Conservation (phyloP, 2,797 vertebrate species). For the Semotilus atromaculatus region DNA sequence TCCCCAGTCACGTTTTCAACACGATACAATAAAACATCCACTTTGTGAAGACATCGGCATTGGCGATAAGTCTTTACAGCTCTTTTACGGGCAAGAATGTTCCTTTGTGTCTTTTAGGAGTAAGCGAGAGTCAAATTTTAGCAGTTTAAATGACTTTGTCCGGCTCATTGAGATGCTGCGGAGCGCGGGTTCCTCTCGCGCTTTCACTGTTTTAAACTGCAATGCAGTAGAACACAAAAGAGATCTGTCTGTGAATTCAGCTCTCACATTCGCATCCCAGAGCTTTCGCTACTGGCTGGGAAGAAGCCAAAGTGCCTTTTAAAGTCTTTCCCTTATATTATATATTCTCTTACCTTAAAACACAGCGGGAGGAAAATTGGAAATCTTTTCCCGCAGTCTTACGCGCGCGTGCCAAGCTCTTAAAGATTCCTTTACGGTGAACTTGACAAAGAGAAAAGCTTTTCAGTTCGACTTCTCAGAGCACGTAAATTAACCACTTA, state of each 20-base stretch:
- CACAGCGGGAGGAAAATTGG: slow-evolving; percentile 60
- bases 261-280: slow-evolving; percentile 58
- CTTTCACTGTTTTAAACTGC: slow-evolving; percentile 81
- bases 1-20: slow-evolving; percentile 63
- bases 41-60: slow-evolving; percentile 63
- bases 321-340: slow-evolving; percentile 52
- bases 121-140: slow-evolving; percentile 60
- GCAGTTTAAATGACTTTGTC: slow-evolving; percentile 63
- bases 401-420: slow-evolving; percentile 73
- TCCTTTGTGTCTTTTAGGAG: slow-evolving; percentile 59
- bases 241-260: slow-evolving; percentile 65
- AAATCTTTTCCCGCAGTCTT: slow-evolving; percentile 74
- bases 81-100: slow-evolving; percentile 49
- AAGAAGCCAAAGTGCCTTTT: slow-evolving; percentile 54
- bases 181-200: slow-evolving; percentile 71
- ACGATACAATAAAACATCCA: slow-evolving; percentile 50
- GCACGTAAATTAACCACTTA: slow-evolving; percentile 13
- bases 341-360: slow-evolving; percentile 69
- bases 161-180: slow-evolving; percentile 76
- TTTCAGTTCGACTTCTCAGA: slow-evolving; percentile 66
- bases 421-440: slow-evolving; percentile 72
- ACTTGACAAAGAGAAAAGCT: slow-evolving; percentile 70
- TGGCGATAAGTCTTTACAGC: slow-evolving; percentile 67
- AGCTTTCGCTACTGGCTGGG: slow-evolving; percentile 53
- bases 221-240: slow-evolving; percentile 82